Evolutionary conservation across 2,113 vertebrate genomes (phyloP).

Genomic region (Ceyx margarethae): DNA sequence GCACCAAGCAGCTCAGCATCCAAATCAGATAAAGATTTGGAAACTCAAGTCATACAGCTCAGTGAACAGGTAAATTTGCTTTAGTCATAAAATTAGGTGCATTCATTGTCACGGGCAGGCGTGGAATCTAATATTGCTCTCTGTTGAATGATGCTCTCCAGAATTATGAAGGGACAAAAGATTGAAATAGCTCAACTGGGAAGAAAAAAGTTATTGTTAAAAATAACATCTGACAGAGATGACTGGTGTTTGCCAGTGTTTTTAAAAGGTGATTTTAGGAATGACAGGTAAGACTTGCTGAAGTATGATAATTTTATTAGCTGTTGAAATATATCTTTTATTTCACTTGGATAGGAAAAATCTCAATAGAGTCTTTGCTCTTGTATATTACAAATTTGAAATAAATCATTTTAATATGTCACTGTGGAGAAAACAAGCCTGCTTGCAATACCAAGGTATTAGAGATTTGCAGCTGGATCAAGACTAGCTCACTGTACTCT

Average conservation of each 20-base stretch:
- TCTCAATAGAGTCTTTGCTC: background rate
- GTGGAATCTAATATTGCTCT: background rate
- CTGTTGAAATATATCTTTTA: background rate
- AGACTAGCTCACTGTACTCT: background rate
- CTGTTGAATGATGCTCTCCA: background rate
- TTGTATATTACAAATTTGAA: background rate
- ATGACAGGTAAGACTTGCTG: background rate
- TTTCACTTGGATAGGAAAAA: background rate
- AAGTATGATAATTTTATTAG: background rate
- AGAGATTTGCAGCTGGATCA: background rate
- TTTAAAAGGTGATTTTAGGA: background rate
- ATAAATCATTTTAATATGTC: background rate
- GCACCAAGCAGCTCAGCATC: constrained; percentile 80
- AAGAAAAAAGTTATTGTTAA: background rate
- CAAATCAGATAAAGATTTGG: constrained; percentile 96
- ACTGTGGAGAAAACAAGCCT: background rate
- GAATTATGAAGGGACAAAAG: background rate
- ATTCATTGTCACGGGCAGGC: background rate
- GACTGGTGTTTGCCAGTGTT: background rate
- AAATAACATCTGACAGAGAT: background rate
- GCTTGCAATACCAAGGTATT: background rate
- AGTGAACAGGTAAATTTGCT: constrained; percentile 87
- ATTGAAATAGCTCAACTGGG: background rate
- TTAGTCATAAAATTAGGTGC: background rate
- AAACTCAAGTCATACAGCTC: constrained; percentile 94